phyloP scores from a whole-genome alignment of 2,113 vertebrate species.

The Melanerpes formicivorus region DNA sequence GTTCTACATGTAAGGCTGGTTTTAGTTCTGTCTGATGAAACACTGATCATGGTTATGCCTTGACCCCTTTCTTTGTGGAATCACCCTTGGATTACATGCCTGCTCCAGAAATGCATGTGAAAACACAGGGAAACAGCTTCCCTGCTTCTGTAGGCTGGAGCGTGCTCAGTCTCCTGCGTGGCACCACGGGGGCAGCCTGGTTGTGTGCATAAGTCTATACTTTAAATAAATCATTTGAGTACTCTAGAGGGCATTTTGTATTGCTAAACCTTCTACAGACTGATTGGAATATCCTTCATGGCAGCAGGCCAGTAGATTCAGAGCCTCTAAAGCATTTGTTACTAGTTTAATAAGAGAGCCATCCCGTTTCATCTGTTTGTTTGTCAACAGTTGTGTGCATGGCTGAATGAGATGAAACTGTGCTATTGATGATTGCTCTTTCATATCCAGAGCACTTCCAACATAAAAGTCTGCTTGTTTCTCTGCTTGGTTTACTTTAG shows the following conservation, averaged over 20 bases:
- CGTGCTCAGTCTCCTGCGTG: constrained; percentile 2
- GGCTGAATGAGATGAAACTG: constrained; percentile 53
- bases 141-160: background rate
- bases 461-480: constrained; percentile 41
- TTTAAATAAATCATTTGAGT: constrained; percentile 53
- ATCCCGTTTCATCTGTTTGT: constrained; percentile 53
- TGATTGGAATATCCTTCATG: constrained; percentile 30
- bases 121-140: background rate
- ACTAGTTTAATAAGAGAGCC: constrained; percentile 59
- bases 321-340: constrained; percentile 66
- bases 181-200: constrained; percentile 42
- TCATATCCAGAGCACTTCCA: constrained; percentile 35
- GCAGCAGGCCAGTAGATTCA: constrained; percentile 59
- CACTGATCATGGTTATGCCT: background rate
- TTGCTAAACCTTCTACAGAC: constrained; percentile 45
- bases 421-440: constrained; percentile 27
- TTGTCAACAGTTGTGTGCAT: constrained; percentile 60
- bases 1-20: background rate
- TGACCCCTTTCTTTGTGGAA: background rate
- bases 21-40: constrained; percentile 8
- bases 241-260: constrained; percentile 64
- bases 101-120: background rate
- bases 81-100: background rate
- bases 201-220: constrained; percentile 12
- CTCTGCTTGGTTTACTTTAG: constrained; percentile 23